A percentile compares a stretch with the other conserved stretches of the same genome.
Evolutionary conservation across 2,888 invertebrate genomes (phyloP).

Genomic region (Parelbella ahira): DNA sequence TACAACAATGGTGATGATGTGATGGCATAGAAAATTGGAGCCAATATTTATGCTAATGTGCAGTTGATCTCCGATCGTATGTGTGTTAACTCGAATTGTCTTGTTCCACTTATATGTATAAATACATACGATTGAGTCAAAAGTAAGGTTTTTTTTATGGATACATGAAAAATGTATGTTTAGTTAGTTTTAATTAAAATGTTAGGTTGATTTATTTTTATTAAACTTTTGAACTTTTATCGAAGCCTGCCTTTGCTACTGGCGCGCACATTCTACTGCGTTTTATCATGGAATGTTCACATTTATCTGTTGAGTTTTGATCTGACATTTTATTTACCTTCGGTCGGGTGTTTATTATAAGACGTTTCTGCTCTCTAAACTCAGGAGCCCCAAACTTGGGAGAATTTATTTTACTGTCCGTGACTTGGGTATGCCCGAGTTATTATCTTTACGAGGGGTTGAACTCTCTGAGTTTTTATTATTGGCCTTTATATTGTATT

Average conservation of each 20-base stretch:
- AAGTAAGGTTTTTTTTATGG: no score
- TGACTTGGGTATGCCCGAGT: conserved; percentile 50
- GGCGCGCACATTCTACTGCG: background rate
- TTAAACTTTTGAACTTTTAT: no score
- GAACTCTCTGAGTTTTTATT: conserved; percentile 69
- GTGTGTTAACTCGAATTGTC: conserved; percentile 9
- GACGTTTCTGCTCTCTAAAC: conserved; percentile 18
- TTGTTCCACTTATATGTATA: conserved; percentile 3
- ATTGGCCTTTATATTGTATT: conserved; percentile 61
- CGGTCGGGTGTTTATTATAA: conserved; percentile 26
- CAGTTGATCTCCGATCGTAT: conserved; percentile 6
- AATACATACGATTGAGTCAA: no score
- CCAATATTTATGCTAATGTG: conserved; percentile 5
- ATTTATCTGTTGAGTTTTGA: conserved; percentile 11
- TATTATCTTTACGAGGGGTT: conserved; percentile 75
- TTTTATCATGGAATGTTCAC: background rate
- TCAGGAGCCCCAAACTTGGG: conserved; percentile 34
- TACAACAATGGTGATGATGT: conserved; percentile 9
- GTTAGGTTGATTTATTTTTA: no score
- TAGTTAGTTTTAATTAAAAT: no score
- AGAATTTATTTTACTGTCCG: conserved; percentile 43
- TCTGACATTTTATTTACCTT: background rate
- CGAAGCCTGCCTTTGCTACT: background rate
- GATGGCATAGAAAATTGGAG: conserved; percentile 10
- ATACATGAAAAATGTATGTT: no score